Evolutionary conservation across 2,797 vertebrate species (phyloP).

Genomic region (Clarias platycephalus): DNA sequence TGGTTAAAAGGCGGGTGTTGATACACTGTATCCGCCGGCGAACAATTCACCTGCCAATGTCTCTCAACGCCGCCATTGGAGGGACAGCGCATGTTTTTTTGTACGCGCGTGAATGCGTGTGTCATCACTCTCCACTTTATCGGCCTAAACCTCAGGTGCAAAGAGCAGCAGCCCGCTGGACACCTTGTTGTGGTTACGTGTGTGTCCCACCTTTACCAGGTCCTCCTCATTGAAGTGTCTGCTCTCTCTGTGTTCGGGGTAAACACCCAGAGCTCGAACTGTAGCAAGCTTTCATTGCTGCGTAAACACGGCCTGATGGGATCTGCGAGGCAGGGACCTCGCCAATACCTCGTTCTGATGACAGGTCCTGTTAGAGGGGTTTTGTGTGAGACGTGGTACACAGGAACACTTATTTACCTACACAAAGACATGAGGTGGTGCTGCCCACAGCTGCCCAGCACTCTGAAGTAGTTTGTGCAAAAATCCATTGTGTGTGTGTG

Average conservation of each 20-base stretch:
- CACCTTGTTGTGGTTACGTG: constrained; percentile 60
- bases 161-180: constrained; percentile 64
- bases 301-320: constrained; percentile 77
- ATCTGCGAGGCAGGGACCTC: constrained; percentile 67
- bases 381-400: constrained; percentile 68
- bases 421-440: constrained; percentile 66
- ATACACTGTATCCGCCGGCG: constrained; percentile 75
- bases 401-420: constrained; percentile 69
- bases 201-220: constrained; percentile 26
- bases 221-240: constrained; percentile 8
- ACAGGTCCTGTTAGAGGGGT: constrained; percentile 83
- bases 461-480: neutral
- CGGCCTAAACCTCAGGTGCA: constrained; percentile 79
- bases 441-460: constrained; percentile 44
- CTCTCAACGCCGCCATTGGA: constrained; percentile 83
- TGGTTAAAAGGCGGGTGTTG: constrained; percentile 69
- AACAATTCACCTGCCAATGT: constrained; percentile 87
- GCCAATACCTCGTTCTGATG: constrained; percentile 73
- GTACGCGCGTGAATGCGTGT: constrained; percentile 62
- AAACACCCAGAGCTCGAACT: constrained; percentile 73
- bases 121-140: constrained; percentile 77
- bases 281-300: constrained; percentile 74
- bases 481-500: too few species aligned
- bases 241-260: constrained; percentile 48
- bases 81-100: constrained; percentile 62